Base-by-base conservation (phyloP, 2,888 invertebrate species). In the Cecidostiba fungosa region DNA sequence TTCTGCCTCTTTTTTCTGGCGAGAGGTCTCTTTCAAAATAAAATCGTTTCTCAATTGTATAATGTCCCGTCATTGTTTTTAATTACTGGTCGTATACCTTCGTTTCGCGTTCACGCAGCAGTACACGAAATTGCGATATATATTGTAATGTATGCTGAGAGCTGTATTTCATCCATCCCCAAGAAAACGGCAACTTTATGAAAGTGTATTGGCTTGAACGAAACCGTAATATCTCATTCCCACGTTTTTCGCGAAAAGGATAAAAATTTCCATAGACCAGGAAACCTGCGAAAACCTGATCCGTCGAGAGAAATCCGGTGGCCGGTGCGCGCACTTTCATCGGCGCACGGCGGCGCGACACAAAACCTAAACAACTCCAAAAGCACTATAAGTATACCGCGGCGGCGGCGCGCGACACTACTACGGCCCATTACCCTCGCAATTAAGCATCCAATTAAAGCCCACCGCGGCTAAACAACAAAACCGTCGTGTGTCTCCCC, bases 391-490 rank as follows among this genome's bases (percentile, higher is more conserved):
- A 36, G 36, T 36, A 36, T 36, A 36, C 4, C 6, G 36, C 6
- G 4, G 3, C 43, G 12, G 8, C 14, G 16, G 16, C 3, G 50
- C 16, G 19, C 54, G 66, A 66, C 23, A 59, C 73, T 74, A 66
- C 43, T 74, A 66, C 43, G 43, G 23, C 59, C 81, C 72, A 80
- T 81, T 74, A 73, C 59, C 73, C 12, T 39, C 47, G 43, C 76
- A 82, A 82, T 82, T 82, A 82, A 82, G 50, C 54, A 70, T 70
- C 82, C 77, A 77, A 82, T 82, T 82, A 82, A 82, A 70, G 69
- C 39, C 54, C 69, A 70, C 69, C n/a, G 54, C n/a, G n/a, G 54
- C 54, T 19, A 10, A 19, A 16, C 50, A 19, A 50, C 19, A 50
- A 16, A 50, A 50, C 19, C 50, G 16, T 50, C 47, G 47, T 50